Conservation (phyloP, 2,888 invertebrate genomes). For the Megaustenia siamemsis region DNA sequence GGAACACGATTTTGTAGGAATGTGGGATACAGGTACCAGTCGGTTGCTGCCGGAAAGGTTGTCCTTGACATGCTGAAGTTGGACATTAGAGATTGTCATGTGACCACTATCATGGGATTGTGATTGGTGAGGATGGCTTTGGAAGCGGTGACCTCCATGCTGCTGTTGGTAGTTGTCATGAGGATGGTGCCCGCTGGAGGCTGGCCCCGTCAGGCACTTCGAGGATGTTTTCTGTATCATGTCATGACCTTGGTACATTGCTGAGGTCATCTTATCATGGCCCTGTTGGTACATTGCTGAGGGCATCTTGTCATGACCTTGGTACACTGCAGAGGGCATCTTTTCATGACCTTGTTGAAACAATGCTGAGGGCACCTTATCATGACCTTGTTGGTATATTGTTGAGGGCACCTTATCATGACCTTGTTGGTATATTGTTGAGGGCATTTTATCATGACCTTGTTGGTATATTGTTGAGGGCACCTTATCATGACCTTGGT, state of each 20-base stretch:
- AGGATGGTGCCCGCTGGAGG: not conserved
- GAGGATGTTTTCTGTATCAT: not conserved
- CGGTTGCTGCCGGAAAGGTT: not conserved
- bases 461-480: too few species aligned
- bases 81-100: not conserved
- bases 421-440: too few species aligned
- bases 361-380: too few species aligned
- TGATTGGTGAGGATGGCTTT: not conserved
- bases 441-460: too few species aligned
- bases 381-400: too few species aligned
- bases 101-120: slow-evolving; percentile 7
- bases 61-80: slow-evolving; percentile 12
- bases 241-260: not conserved
- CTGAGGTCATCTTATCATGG: too few species aligned
- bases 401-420: too few species aligned
- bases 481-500: too few species aligned
- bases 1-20: slow-evolving; percentile 45
- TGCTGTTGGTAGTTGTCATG: slow-evolving; percentile 22
- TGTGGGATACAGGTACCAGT: slow-evolving; percentile 40
- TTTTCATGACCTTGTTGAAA: too few species aligned
- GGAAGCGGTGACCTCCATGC: not conserved
- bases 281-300: too few species aligned
- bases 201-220: not conserved
- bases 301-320: too few species aligned
- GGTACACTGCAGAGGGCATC: too few species aligned